These are phyloP conservation scores for Pagetopsis macropterus DNA, from an alignment of 2,797 vertebrate genomes.

Conservation along the genomic window DNA sequence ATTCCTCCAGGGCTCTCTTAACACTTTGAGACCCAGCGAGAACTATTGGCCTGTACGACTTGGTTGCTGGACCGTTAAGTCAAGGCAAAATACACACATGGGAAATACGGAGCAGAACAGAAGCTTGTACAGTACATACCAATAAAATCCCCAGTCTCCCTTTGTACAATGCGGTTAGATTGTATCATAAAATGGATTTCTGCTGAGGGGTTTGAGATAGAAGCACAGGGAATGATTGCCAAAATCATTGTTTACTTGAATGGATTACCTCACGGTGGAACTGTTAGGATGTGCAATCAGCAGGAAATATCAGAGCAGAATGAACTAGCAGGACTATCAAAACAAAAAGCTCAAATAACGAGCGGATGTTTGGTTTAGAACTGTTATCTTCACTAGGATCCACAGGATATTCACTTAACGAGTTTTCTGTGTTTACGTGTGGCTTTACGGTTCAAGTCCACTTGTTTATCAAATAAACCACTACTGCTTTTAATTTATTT, in stretches of 20 bases:
- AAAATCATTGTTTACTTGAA: slow-evolving; percentile 69
- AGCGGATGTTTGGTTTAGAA: slow-evolving; percentile 46
- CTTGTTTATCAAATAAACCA: background rate
- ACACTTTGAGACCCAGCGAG: slow-evolving; percentile 9
- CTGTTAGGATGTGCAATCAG: slow-evolving; percentile 55
- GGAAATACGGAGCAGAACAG: slow-evolving; percentile 25
- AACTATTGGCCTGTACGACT: slow-evolving; percentile 9
- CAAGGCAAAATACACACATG: slow-evolving; percentile 35
- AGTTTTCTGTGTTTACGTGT: slow-evolving; percentile 6
- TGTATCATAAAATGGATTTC: slow-evolving; percentile 64
- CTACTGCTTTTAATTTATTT: background rate
- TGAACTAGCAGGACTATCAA: slow-evolving; percentile 45
- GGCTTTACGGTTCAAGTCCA: background rate
- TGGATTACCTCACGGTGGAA: slow-evolving; percentile 60
- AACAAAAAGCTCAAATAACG: slow-evolving; percentile 42
- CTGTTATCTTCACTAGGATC: slow-evolving; percentile 7
- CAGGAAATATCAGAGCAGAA: slow-evolving; percentile 51
- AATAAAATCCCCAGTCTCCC: slow-evolving; percentile 32
- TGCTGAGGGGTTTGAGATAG: slow-evolving; percentile 36
- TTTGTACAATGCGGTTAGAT: slow-evolving; percentile 51
- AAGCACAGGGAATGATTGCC: slow-evolving; percentile 43
- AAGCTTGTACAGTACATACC: slow-evolving; percentile 32
- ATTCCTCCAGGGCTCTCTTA: background rate
- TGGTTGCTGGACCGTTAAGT: slow-evolving; percentile 15
- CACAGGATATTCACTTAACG: slow-evolving; percentile 11